phyloP scores from a whole-genome alignment of 2,113 vertebrate species.

The Thamnophis sirtalis region DNA sequence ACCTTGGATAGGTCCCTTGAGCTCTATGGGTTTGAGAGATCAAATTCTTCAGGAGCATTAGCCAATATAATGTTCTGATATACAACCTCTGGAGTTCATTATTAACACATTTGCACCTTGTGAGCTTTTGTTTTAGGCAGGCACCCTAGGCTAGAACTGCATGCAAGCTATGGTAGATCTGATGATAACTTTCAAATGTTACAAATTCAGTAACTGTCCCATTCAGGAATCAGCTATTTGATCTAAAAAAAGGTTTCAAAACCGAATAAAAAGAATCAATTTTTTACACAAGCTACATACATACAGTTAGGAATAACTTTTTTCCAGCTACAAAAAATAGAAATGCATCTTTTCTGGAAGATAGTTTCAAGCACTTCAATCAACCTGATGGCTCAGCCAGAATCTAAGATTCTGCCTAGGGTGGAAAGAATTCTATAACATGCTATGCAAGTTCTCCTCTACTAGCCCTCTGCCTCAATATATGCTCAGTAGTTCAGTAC shows the following conservation, averaged over 20 bases:
- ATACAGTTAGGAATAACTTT: not conserved
- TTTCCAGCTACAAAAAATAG: not conserved
- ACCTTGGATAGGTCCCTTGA: not conserved
- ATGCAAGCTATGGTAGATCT: not conserved
- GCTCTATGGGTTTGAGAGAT: not conserved
- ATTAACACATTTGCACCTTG: not conserved
- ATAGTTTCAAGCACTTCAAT: not conserved
- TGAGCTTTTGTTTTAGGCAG: not conserved
- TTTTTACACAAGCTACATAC: not conserved
- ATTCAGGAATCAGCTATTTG: not conserved
- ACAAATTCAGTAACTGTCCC: not conserved
- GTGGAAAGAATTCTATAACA: not conserved
- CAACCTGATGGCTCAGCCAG: not conserved
- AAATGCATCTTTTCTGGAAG: not conserved
- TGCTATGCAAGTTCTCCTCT: not conserved
- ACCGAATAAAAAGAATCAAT: not conserved
- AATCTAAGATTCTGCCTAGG: not conserved
- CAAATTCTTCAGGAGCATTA: not conserved
- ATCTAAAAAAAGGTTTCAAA: not conserved
- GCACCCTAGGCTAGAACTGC: not conserved
- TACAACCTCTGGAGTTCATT: not conserved
- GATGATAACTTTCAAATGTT: not conserved
- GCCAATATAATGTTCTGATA: not conserved
- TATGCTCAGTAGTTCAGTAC: not conserved
- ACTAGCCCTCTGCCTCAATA: not conserved